Conservation (phyloP, 2,113 vertebrate species). For the Thinocorus orbignyianus region DNA sequence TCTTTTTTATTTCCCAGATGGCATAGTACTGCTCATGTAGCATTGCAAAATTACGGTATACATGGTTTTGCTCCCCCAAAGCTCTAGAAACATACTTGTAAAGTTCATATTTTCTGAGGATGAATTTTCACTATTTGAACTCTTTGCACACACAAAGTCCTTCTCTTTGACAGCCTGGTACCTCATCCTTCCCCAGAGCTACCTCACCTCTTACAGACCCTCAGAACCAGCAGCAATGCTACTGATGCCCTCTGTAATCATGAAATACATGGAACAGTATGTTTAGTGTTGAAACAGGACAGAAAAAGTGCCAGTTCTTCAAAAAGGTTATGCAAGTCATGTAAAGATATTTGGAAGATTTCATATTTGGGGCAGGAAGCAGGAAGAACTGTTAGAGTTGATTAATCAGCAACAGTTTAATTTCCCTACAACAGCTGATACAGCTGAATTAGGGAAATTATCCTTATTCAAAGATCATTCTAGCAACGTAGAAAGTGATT, state of each 20-base stretch:
- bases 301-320: not conserved
- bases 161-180: no score
- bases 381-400: not conserved
- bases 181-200: not conserved
- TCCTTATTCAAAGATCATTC: slow-evolving; percentile 44
- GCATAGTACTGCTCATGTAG: not conserved
- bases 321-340: not conserved
- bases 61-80: not conserved
- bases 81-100: not conserved
- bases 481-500: slow-evolving; percentile 23
- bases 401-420: not conserved
- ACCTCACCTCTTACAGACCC: not conserved
- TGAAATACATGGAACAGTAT: no score
- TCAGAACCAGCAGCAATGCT: not conserved
- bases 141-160: not conserved
- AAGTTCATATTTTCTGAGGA: not conserved
- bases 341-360: not conserved
- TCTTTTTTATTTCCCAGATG: slow-evolving; percentile 12
- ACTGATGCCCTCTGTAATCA: no score
- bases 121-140: not conserved
- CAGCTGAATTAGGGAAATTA: slow-evolving; percentile 36
- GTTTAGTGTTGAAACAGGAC: not conserved
- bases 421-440: slow-evolving; percentile 13
- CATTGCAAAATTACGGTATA: not conserved
- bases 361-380: not conserved